phyloP scores from a whole-genome alignment of 1,140 invertebrate species.

The Drosophila funebris region DNA sequence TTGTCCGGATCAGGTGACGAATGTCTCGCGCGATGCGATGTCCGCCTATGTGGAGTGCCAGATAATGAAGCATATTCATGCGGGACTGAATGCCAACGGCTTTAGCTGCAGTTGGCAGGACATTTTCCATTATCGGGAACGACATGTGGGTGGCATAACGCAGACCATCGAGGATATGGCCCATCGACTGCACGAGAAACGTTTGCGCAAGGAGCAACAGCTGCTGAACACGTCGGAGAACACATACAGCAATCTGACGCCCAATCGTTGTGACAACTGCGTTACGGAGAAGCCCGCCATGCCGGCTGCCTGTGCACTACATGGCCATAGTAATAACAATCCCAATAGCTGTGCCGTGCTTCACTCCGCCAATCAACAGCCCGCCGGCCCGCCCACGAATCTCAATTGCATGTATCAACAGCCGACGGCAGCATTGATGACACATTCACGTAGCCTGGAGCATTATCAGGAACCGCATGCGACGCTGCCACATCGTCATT shows the following conservation, averaged over 20 bases:
- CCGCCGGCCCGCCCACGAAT: conserved; percentile 45
- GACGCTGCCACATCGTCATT: conserved; percentile 75
- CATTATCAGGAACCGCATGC: conserved; percentile 78
- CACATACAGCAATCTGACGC: conserved; percentile 66
- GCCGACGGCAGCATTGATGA: conserved; percentile 53
- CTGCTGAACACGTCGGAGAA: conserved; percentile 47
- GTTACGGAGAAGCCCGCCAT: background rate
- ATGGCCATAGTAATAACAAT: conserved; percentile 28
- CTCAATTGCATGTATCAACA: conserved; percentile 43
- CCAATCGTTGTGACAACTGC: conserved; percentile 30
- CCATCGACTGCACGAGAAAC: conserved; percentile 59
- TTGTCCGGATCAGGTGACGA: conserved; percentile 91
- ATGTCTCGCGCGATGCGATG: conserved; percentile 92
- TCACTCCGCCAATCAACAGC: conserved; percentile 17
- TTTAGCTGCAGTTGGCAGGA: conserved; percentile 87
- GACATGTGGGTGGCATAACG: conserved; percentile 85
- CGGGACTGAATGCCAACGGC: conserved; percentile 53
- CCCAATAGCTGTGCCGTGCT: conserved; percentile 50
- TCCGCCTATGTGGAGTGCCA: conserved; percentile 95
- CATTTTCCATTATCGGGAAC: conserved; percentile 87
- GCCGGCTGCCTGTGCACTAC: conserved; percentile 33
- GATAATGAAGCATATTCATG: conserved; percentile 87
- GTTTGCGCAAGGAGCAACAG: conserved; percentile 55
- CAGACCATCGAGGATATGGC: conserved; percentile 71
- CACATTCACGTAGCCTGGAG: conserved; percentile 82